Evolutionary conservation across 1,140 invertebrate species (phyloP).

Genomic region (Lepidostoma basale): DNA sequence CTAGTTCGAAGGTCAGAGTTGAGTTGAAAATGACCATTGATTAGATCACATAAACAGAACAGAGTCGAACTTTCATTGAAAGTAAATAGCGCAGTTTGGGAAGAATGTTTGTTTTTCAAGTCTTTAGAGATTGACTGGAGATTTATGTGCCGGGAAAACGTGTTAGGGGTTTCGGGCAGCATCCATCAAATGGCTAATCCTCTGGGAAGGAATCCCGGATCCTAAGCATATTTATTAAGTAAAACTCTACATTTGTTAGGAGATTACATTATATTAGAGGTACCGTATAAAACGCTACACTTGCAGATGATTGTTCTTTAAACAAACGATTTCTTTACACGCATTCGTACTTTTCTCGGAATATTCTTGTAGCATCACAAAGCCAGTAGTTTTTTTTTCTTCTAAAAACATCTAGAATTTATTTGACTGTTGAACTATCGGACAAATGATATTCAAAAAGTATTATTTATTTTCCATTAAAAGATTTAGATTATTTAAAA

Average conservation of each 20-base stretch:
- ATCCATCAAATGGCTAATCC: conserved; percentile 16
- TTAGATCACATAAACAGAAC: neutral
- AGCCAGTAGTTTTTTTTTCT: too few species aligned
- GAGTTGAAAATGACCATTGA: neutral
- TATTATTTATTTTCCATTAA: too few species aligned
- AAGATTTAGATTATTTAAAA: too few species aligned
- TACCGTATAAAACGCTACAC: too few species aligned
- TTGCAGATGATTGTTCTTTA: too few species aligned
- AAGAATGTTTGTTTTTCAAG: neutral
- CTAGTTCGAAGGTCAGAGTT: too few species aligned
- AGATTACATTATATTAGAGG: conserved; percentile 2
- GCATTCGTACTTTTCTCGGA: too few species aligned
- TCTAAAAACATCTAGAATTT: too few species aligned
- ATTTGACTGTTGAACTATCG: too few species aligned
- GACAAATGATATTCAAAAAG: too few species aligned
- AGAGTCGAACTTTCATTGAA: neutral
- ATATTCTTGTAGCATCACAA: too few species aligned
- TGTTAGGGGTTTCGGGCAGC: neutral
- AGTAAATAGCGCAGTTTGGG: neutral
- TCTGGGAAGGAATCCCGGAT: neutral
- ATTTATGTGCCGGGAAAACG: conserved; percentile 1
- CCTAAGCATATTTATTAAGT: conserved; percentile 14
- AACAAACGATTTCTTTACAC: too few species aligned
- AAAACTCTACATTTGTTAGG: conserved; percentile 7
- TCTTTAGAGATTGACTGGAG: neutral